These are phyloP conservation scores for Enteromius fasciolatus DNA, from an alignment of 2,797 vertebrate genomes.

Conservation along the genomic window DNA sequence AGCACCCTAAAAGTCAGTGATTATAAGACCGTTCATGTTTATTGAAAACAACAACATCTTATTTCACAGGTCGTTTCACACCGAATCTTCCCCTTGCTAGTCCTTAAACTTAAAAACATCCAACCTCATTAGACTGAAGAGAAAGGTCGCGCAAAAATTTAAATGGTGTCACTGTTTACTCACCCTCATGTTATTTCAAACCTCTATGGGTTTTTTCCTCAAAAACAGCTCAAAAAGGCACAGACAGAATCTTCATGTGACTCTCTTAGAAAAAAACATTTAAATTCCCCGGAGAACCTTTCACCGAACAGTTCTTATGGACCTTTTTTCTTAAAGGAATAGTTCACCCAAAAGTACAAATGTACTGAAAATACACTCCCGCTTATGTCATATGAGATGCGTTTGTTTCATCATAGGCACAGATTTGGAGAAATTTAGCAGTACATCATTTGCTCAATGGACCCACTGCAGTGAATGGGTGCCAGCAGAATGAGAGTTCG, in stretches of 20 bases:
- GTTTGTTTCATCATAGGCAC: neutral
- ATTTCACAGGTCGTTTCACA: slow-evolving; percentile 38
- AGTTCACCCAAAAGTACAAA: neutral
- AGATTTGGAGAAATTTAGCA: neutral
- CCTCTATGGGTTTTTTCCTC: neutral
- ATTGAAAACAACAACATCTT: slow-evolving; percentile 26
- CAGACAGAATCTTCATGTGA: neutral
- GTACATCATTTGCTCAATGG: neutral
- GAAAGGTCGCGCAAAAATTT: neutral
- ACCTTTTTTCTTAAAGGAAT: neutral
- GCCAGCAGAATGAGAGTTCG: neutral
- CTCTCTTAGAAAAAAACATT: neutral
- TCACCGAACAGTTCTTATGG: neutral
- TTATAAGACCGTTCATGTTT: slow-evolving; percentile 21
- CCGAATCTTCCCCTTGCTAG: slow-evolving; percentile 6
- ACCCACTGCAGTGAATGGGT: neutral
- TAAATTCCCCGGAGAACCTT: neutral
- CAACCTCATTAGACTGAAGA: slow-evolving; percentile 17
- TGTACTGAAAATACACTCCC: neutral
- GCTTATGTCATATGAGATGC: neutral
- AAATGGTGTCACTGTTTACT: neutral
- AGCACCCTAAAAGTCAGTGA: neutral
- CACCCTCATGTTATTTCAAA: slow-evolving; percentile 5
- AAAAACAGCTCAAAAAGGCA: neutral
- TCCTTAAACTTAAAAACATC: slow-evolving; percentile 27